phyloP scores from a whole-genome alignment of 2,888 invertebrate species.

The Tineola bisselliella region DNA sequence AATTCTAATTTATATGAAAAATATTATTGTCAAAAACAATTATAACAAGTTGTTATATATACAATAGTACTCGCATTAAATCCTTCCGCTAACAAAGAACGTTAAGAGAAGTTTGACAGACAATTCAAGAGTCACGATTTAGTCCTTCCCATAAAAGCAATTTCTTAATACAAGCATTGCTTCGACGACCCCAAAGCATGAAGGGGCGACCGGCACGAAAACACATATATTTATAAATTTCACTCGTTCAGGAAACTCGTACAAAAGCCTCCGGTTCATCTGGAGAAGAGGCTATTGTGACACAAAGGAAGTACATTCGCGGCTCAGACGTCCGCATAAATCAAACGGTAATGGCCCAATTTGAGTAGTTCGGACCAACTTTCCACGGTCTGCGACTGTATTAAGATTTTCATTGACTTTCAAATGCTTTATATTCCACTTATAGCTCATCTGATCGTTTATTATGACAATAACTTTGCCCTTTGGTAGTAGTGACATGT shows the following conservation, averaged over 20 bases:
- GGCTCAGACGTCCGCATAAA: neutral
- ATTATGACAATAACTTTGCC: too few species aligned
- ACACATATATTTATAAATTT: slow-evolving; percentile 10
- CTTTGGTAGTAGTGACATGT: too few species aligned
- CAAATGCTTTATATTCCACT: neutral
- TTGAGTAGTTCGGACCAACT: slow-evolving; percentile 10
- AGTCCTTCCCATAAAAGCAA: neutral
- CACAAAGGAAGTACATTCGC: neutral
- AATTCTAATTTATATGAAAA: too few species aligned
- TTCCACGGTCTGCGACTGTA: neutral
- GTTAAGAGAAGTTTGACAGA: too few species aligned
- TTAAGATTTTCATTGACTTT: slow-evolving; percentile 7
- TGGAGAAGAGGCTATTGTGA: slow-evolving; percentile 4
- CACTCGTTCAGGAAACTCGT: neutral
- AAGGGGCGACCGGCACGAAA: neutral
- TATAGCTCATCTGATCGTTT: neutral
- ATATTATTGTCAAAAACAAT: too few species aligned
- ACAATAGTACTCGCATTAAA: too few species aligned
- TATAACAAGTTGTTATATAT: too few species aligned
- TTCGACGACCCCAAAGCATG: too few species aligned
- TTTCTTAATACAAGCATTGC: too few species aligned
- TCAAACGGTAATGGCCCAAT: slow-evolving; percentile 9
- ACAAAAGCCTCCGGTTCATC: neutral
- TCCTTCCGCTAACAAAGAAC: too few species aligned
- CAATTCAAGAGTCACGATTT: too few species aligned